Conservation (phyloP, 2,797 vertebrate genomes). For the Pangasius larnaudii region DNA sequence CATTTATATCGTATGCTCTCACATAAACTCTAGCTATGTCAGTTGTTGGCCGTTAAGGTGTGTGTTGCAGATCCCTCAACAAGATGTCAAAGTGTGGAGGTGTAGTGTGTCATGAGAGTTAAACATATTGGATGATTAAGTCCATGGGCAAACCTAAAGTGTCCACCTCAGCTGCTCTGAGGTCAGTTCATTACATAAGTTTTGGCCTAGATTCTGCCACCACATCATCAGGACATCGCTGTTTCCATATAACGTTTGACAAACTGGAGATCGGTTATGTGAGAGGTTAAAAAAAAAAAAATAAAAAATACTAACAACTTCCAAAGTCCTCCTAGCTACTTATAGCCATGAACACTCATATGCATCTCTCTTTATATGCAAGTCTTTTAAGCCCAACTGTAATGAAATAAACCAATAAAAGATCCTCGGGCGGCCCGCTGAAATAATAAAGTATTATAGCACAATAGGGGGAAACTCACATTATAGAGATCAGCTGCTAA, state of each 20-base stretch:
- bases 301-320: background rate
- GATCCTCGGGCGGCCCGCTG: background rate
- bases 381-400: background rate
- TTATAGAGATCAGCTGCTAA: constrained; percentile 88
- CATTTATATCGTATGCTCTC: background rate
- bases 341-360: background rate
- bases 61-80: background rate
- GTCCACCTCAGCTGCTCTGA: background rate
- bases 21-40: background rate
- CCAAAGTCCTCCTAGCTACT: background rate
- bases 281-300: background rate
- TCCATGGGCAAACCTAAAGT: background rate
- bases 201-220: background rate
- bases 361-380: background rate
- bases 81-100: background rate
- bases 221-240: background rate
- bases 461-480: constrained; percentile 73
- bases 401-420: constrained; percentile 3
- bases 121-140: background rate
- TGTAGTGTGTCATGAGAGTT: background rate
- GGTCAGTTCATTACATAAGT: background rate
- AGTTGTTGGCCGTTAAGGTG: background rate
- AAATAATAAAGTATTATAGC: constrained; percentile 9
- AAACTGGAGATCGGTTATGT: background rate
- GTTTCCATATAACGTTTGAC: background rate